Conservation (phyloP, 2,113 vertebrate species). For the Loxodonta africana region DNA sequence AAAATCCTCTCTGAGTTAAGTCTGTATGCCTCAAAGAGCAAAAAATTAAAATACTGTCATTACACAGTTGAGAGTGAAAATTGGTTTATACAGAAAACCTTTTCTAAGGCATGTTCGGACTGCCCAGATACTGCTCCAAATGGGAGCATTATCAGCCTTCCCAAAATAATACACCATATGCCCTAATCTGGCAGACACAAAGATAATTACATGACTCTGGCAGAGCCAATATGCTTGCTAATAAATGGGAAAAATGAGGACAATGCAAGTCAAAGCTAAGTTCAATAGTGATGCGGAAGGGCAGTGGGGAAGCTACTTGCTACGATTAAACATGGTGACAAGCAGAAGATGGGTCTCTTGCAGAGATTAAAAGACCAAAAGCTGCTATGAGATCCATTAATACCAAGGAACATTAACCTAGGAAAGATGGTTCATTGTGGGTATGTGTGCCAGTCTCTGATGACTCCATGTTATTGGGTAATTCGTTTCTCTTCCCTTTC, state of each 20-base stretch:
- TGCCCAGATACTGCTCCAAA: constrained; percentile 76
- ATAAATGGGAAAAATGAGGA: constrained; percentile 80
- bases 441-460: not conserved
- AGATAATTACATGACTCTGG: constrained; percentile 83
- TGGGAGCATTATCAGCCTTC: constrained; percentile 81
- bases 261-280: constrained; percentile 78
- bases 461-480: not conserved
- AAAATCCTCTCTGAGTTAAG: constrained; percentile 79
- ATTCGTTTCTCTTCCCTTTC: not conserved
- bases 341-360: constrained; percentile 55
- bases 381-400: not conserved
- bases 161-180: constrained; percentile 83
- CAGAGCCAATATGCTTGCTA: constrained; percentile 80
- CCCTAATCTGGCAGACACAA: constrained; percentile 83
- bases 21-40: constrained; percentile 83
- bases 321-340: constrained; percentile 48
- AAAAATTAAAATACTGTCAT: constrained; percentile 84
- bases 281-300: constrained; percentile 66
- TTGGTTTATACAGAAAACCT: constrained; percentile 83
- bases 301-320: constrained; percentile 53
- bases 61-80: constrained; percentile 84
- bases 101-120: constrained; percentile 81
- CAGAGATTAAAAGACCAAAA: constrained; percentile 11
- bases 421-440: not conserved
- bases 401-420: constrained; percentile 20